Conservation (phyloP, 2,113 vertebrate species). For the Rhinopomastus cyanomelas region DNA sequence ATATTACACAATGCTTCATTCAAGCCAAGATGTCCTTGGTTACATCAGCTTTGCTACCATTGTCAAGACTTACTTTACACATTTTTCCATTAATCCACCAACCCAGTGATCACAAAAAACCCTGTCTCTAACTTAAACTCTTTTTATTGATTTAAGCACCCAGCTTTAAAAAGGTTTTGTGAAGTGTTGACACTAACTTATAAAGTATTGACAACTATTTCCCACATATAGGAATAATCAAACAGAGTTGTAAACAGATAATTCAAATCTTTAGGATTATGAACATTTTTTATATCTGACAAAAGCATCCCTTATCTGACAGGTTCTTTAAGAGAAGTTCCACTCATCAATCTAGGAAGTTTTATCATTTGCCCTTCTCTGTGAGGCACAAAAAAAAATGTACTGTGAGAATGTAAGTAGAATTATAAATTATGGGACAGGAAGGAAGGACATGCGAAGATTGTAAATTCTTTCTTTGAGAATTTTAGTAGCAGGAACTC, state of each 20-base stretch:
- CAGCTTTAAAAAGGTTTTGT: neutral
- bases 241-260: neutral
- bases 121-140: neutral
- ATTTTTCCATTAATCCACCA: neutral
- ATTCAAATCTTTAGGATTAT: neutral
- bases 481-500: neutral
- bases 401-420: neutral
- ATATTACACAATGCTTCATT: neutral
- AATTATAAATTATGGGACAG: neutral
- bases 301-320: neutral
- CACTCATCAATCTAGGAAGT: neutral
- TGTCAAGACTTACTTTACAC: neutral
- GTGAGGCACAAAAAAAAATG: neutral
- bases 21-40: neutral
- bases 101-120: neutral
- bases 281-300: neutral
- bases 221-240: neutral
- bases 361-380: neutral
- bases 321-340: neutral
- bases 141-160: neutral
- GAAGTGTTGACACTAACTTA: neutral
- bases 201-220: neutral
- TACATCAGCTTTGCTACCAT: neutral
- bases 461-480: neutral
- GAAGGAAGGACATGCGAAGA: neutral